Evolutionary conservation across 2,888 invertebrate genomes (phyloP).

Genomic region (Phortica okadai): DNA sequence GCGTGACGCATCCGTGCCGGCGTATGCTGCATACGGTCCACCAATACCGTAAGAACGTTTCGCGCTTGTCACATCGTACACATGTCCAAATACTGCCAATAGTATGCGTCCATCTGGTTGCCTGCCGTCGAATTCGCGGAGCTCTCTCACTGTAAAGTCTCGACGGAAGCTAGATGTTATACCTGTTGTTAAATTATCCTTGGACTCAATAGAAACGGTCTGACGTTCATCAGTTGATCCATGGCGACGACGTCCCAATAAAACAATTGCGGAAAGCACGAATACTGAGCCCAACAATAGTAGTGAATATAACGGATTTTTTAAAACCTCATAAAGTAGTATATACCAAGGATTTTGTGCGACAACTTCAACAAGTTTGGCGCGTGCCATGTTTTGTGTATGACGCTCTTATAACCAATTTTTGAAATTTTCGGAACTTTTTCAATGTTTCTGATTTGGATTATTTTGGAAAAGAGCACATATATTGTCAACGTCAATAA

Average conservation of each 20-base stretch:
- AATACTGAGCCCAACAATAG: neutral
- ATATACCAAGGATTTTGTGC: neutral
- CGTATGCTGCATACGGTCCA: slow-evolving; percentile 71
- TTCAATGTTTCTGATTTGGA: neutral
- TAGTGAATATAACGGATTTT: neutral
- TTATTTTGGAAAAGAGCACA: neutral
- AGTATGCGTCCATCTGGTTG: slow-evolving; percentile 89
- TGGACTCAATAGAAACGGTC: neutral
- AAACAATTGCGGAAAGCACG: neutral
- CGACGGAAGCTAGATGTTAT: slow-evolving; percentile 85
- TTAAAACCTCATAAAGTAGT: neutral
- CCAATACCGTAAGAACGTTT: slow-evolving; percentile 93
- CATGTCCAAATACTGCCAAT: slow-evolving; percentile 92
- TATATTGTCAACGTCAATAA: no score
- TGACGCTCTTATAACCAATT: neutral
- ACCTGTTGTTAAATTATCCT: slow-evolving; percentile 75
- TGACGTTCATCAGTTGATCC: neutral
- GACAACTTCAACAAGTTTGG: neutral
- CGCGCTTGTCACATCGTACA: slow-evolving; percentile 93
- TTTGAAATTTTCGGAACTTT: neutral
- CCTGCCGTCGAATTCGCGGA: slow-evolving; percentile 88
- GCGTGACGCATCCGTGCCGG: slow-evolving; percentile 23
- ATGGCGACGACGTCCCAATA: neutral
- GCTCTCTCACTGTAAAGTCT: slow-evolving; percentile 91
- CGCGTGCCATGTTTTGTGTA: neutral